Base-by-base conservation (phyloP, 2,888 invertebrate species). In the Zelleria hepariella region DNA sequence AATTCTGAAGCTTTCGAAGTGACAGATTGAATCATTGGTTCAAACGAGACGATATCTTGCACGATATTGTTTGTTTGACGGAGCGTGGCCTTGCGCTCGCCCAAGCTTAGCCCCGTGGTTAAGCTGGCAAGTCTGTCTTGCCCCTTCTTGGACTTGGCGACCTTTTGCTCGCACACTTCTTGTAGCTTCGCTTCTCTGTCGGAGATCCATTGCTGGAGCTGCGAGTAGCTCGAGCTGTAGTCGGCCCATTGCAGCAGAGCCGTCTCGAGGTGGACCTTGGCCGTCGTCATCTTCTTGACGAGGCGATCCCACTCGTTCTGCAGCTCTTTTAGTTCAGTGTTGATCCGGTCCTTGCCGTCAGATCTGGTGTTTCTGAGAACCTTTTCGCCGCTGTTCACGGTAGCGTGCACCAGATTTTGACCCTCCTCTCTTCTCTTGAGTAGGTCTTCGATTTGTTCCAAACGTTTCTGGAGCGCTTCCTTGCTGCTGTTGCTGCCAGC, bases 11-110 rank as follows among this genome's bases (percentile, higher is more conserved):
- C 98, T 88, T 98, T 98, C 58, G 94, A 95, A 59, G 96, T 94
- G 49, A 98, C 96, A 52, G 97, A 97, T 79, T 97, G 97, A 70
- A 98, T 97, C 96, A 98, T 97, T 58, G 98, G 98, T 80, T 98
- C 97, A 83, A 98, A 97, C 58, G 97, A 96, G 66, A 97, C 96
- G 74, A 98, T 98, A 83, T 98, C 98, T 86, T 98, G 97, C 52
- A 98, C 96, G 74, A 98, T 96, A 79, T 96, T 96, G 85, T 96
- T 96, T 60, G 97, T 97, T 86, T 96, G 95, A 66, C 97, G 91
- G 54, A 97, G 90, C 70, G 94, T 95, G 5, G 96, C 96, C 82
- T 96, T 96, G 59, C 96, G 91, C 78, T 97, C 97, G 58, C 95
- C 96, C 57, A 95, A 92, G 59, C 94, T 93, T 32, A 96, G 86